Percentiles rank a stretch among this genome's conserved stretches.
Evolutionary conservation across 1,140 invertebrate genomes (phyloP).

Genomic region (Brachionus angularis): DNA sequence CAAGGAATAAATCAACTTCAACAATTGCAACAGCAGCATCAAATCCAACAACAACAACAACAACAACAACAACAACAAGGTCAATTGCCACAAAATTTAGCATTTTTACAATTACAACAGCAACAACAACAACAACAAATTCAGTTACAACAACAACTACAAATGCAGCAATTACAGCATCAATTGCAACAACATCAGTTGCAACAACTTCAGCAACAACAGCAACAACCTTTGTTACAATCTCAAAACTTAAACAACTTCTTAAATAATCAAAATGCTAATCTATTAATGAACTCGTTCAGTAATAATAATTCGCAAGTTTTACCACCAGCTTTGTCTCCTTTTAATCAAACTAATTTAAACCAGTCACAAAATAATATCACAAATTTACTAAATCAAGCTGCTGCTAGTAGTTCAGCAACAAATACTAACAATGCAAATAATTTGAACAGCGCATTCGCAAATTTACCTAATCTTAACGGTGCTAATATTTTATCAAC

Average conservation of each 20-base stretch:
- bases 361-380: conserved; percentile 1
- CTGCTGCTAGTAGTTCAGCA: too few relatives aligned
- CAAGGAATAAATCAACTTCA: too few relatives aligned
- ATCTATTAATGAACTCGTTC: conserved; percentile 17
- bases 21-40: background rate
- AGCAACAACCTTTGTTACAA: background rate
- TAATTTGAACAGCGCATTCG: background rate
- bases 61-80: conserved; percentile 23
- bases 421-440: background rate
- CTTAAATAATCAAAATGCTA: background rate
- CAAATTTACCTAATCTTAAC: conserved; percentile 16
- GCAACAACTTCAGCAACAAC: conserved; percentile 3
- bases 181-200: background rate
- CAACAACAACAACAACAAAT: background rate
- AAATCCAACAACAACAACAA: too few relatives aligned
- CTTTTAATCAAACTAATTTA: conserved; percentile 20
- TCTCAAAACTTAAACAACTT: conserved; percentile 17
- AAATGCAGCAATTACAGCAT: background rate
- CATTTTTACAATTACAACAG: conserved; percentile 10
- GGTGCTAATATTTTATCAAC: conserved; percentile 9
- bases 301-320: background rate
- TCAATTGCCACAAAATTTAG: conserved; percentile 1
- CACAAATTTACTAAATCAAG: background rate
- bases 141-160: conserved; percentile 25
- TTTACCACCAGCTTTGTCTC: background rate